Conservation (phyloP, 2,797 vertebrate genomes). For the Parauchenoglanis ngamensis region DNA sequence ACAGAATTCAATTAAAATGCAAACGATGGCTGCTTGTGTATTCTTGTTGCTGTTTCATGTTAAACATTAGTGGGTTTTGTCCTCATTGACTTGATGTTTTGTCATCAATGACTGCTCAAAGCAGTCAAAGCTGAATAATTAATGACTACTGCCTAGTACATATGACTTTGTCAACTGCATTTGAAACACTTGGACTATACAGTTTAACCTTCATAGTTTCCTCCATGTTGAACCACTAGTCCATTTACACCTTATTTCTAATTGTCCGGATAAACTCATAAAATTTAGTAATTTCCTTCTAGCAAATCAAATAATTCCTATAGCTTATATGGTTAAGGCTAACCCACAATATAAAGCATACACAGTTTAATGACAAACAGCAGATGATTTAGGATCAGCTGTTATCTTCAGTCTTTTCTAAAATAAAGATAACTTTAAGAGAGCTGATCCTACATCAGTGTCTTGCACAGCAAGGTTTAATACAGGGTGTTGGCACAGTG, state of each 20-base stretch:
- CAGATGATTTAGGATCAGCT: constrained; percentile 14
- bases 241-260: not conserved
- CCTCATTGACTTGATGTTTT: not conserved
- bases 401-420: constrained; percentile 14
- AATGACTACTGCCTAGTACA: not conserved
- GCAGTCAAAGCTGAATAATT: constrained; percentile 11
- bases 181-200: constrained; percentile 9
- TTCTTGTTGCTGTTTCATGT: not conserved
- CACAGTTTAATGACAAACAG: not conserved
- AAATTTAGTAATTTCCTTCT: not conserved
- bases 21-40: not conserved
- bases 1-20: not conserved
- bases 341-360: not conserved
- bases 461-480: constrained; percentile 4
- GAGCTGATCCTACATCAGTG: constrained; percentile 16
- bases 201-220: constrained; percentile 25
- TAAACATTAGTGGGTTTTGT: not conserved
- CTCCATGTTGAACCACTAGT: not conserved
- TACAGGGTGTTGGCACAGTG: constrained; percentile 72
- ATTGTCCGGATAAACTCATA: too few relatives aligned
- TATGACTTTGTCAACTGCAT: not conserved
- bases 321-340: not conserved
- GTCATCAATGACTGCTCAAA: not conserved
- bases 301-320: not conserved
- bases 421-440: constrained; percentile 8